Conservation (phyloP, 2,113 vertebrate genomes). For the Rhabdornis inornatus region DNA sequence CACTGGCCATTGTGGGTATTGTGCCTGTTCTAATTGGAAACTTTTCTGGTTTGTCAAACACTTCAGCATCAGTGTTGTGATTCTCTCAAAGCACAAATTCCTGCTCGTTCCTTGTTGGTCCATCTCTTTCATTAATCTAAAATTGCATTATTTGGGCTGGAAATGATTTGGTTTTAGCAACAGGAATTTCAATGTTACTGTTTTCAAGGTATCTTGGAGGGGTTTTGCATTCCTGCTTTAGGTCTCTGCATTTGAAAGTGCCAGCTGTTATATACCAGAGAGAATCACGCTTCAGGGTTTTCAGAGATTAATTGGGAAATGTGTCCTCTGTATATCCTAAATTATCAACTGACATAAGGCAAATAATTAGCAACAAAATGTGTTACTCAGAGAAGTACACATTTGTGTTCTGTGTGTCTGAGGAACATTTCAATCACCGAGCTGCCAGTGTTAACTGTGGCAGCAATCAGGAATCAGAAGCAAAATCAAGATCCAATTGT, state of each 20-base stretch:
- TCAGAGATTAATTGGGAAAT: conserved; percentile 22
- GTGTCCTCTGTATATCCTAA: background rate
- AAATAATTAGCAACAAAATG: conserved; percentile 44
- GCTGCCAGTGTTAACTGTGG: background rate
- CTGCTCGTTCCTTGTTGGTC: background rate
- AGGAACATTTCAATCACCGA: background rate
- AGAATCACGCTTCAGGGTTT: background rate
- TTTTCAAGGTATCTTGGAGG: background rate
- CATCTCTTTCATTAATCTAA: background rate
- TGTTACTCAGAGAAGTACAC: background rate
- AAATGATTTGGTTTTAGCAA: background rate
- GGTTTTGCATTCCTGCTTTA: background rate
- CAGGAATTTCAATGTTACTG: background rate
- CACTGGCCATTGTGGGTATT: accelerated
- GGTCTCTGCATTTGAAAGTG: background rate
- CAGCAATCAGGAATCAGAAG: background rate
- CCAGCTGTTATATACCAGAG: background rate
- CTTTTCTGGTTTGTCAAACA: background rate
- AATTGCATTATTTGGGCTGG: background rate
- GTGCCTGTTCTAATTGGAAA: background rate
- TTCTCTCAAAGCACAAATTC: background rate
- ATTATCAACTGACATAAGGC: conserved; percentile 12
- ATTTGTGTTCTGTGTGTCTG: background rate
- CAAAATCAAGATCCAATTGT: background rate
- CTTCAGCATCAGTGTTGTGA: background rate